phyloP scores from a whole-genome alignment of 2,797 vertebrate genomes.

The Enteromius radiatus region DNA sequence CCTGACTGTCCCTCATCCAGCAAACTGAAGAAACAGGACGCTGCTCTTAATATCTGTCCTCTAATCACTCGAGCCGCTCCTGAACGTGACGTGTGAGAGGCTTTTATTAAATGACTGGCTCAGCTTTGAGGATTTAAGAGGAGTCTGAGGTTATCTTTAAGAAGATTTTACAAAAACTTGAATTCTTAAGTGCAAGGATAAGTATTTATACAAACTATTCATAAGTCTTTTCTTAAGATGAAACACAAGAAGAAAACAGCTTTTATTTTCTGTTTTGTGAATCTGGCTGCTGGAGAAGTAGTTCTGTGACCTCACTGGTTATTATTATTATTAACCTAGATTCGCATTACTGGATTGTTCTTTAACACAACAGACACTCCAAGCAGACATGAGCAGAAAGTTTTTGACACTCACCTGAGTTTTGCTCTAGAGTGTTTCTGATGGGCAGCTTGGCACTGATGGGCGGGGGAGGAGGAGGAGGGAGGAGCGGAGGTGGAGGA shows the following conservation, averaged over 20 bases:
- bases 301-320: too few species aligned
- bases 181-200: not conserved
- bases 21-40: not conserved
- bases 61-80: not conserved
- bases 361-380: not conserved
- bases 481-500: slow-evolving; percentile 52
- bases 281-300: too few species aligned
- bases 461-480: slow-evolving; percentile 65
- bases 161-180: not conserved
- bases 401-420: slow-evolving; percentile 79
- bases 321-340: too few species aligned
- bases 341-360: too few species aligned
- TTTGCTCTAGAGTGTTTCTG: slow-evolving; percentile 74
- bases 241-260: not conserved
- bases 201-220: not conserved
- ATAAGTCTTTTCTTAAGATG: not conserved
- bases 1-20: not conserved
- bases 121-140: not conserved
- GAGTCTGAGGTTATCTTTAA: not conserved
- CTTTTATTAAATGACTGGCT: not conserved
- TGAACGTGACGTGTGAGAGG: not conserved
- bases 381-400: not conserved
- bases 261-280: not conserved
- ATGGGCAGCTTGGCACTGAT: slow-evolving; percentile 67
- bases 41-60: too few species aligned